phyloP scores from a whole-genome alignment of 2,113 vertebrate genomes.

The Heloderma charlesbogerti region DNA sequence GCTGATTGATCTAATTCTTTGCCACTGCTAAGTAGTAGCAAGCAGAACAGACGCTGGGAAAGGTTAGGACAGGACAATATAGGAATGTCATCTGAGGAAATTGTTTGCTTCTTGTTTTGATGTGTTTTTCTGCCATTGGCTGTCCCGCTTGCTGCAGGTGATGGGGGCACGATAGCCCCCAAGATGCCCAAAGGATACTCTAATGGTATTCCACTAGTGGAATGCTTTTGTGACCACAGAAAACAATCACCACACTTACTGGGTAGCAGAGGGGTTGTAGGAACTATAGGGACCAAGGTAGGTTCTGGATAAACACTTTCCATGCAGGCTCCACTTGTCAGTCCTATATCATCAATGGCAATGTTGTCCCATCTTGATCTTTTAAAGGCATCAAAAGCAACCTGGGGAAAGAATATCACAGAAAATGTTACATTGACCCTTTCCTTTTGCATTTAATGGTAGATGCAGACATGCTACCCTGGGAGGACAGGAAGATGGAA shows the following conservation, averaged over 20 bases:
- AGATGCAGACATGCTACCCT: neutral
- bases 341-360: slow-evolving; percentile 88
- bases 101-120: neutral
- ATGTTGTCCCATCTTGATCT: slow-evolving; percentile 78
- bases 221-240: neutral
- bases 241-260: slow-evolving; percentile 75
- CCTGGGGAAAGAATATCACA: slow-evolving; percentile 68
- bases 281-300: slow-evolving; percentile 79
- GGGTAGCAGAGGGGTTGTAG: slow-evolving; percentile 72
- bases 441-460: neutral
- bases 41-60: neutral
- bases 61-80: neutral
- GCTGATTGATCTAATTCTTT: too few species aligned
- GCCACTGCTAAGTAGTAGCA: neutral
- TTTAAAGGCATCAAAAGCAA: slow-evolving; percentile 87
- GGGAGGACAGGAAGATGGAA: neutral
- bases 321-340: slow-evolving; percentile 81
- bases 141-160: neutral
- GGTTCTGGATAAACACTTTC: slow-evolving; percentile 81
- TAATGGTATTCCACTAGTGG: neutral
- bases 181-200: slow-evolving; percentile 16
- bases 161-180: accelerated
- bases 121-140: neutral
- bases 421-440: neutral
- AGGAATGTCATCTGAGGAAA: neutral